Percentiles rank a stretch among this genome's conserved stretches.
phyloP scores from a whole-genome alignment of 2,113 vertebrate genomes.

The Arenaria interpres region DNA sequence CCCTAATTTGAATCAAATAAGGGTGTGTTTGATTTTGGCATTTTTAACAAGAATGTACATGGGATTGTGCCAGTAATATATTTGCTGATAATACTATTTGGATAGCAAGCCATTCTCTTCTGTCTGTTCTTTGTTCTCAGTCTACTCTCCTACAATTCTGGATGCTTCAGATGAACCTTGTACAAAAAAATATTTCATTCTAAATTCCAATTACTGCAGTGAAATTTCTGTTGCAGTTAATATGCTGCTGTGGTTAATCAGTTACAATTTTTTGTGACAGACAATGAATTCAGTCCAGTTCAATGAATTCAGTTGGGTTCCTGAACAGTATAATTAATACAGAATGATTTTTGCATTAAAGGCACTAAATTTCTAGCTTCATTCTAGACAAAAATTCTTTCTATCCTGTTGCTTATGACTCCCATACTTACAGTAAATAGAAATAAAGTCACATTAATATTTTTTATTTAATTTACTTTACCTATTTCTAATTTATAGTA shows the following conservation, averaged over 20 bases:
- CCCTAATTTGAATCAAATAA: not conserved
- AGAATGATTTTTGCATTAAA: not conserved
- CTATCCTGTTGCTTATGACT: not conserved
- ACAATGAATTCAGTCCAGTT: not conserved
- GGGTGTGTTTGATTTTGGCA: not conserved
- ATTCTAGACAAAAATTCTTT: not conserved
- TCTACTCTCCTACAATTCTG: not conserved
- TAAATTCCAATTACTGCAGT: not conserved
- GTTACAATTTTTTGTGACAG: not conserved
- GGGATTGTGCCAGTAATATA: not conserved
- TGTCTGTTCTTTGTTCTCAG: accelerated
- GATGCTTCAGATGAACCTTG: not conserved
- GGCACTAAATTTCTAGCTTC: not conserved
- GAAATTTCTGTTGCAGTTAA: not conserved
- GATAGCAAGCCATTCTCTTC: not conserved
- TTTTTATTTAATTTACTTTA: not conserved
- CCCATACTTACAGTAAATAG: not conserved
- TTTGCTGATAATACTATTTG: not conserved
- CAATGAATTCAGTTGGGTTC: not conserved
- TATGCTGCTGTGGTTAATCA: not conserved
- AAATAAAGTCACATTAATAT: not conserved
- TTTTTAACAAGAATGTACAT: not conserved
- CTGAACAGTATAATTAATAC: not conserved
- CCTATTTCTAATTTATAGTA: not conserved
- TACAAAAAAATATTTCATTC: not conserved